Evolutionary conservation across 2,888 invertebrate genomes (phyloP).

Genomic region (Cephus sareptanus): DNA sequence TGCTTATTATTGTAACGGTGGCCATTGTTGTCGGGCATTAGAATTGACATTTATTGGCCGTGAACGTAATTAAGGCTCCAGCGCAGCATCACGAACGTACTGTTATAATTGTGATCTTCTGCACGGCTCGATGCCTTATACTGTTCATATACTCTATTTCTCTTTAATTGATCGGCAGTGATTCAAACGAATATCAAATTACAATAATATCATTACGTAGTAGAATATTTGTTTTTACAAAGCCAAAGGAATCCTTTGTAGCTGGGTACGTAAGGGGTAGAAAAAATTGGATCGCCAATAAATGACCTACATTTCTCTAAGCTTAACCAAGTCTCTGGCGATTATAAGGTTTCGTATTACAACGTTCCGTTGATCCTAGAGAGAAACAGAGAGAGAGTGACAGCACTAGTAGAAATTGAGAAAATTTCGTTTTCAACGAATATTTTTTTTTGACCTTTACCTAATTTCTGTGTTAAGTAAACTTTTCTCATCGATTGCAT

Average conservation of each 20-base stretch:
- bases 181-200: background rate
- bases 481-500: background rate
- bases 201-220: background rate
- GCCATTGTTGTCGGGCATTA: background rate
- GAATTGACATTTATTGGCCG: background rate
- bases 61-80: background rate
- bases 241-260: background rate
- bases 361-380: background rate
- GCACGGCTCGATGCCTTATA: background rate
- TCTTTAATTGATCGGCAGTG: background rate
- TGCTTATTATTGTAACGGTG: background rate
- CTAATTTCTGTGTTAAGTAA: background rate
- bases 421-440: background rate
- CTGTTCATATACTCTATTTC: background rate
- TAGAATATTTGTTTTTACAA: background rate
- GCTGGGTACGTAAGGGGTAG: background rate
- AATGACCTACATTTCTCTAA: background rate
- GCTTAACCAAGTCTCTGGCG: background rate
- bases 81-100: background rate
- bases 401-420: too few relatives aligned
- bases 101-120: background rate
- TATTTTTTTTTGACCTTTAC: background rate
- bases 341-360: background rate
- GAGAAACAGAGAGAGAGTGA: background rate
- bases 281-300: slow-evolving; percentile 4